Base-by-base conservation (phyloP, 2,888 invertebrate genomes). In the Athripsodes cinereus region DNA sequence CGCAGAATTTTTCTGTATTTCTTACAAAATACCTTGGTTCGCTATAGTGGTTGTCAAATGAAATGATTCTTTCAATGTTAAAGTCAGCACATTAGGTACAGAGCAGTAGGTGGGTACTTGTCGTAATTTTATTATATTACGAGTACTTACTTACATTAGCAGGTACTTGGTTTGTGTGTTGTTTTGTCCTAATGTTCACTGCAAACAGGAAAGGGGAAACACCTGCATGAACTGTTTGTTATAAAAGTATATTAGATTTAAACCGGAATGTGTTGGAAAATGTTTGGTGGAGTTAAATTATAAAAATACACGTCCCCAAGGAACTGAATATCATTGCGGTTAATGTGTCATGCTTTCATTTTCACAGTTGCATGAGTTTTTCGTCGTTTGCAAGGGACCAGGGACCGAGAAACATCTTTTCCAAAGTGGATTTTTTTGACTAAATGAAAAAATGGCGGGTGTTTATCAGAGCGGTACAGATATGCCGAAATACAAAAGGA, bases 281-380 rank as follows among this genome's bases (percentile, higher is more conserved):
- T 40, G 40, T 16, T 13, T n/a, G 40, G 40, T 40, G 5, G n/a
- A 40, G 40, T 16, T 40, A 16, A 40, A 40, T 40, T 40, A 40
- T 40, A 40, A 40, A 40, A 40, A 40, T 40, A 40, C 40, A 40
- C 40, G 40, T 40, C 40, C 48, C 53, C 22, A 11, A 40, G 49
- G 22, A 34, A 22, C 22, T 10, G 10, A 11, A 21, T 13, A 48
- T 44, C 21, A 48, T 48, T 21, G 55, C 22, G 55, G 35, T 44
- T 55, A 55, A 55, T 55, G 51, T 55, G 55, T 55, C 55, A 50
- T 51, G 55, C 22, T 55, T 55, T 55, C 31, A 55, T 55, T 55
- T 55, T 55, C 51, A 51, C 55, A 40, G 50, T 51, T 55, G 50
- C 55, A 55, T 51, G 55, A 55, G 40, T 55, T 55, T 51, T 55